Conservation (phyloP, 92 coral and sea anemone genomes). For the Porites divaricata region DNA sequence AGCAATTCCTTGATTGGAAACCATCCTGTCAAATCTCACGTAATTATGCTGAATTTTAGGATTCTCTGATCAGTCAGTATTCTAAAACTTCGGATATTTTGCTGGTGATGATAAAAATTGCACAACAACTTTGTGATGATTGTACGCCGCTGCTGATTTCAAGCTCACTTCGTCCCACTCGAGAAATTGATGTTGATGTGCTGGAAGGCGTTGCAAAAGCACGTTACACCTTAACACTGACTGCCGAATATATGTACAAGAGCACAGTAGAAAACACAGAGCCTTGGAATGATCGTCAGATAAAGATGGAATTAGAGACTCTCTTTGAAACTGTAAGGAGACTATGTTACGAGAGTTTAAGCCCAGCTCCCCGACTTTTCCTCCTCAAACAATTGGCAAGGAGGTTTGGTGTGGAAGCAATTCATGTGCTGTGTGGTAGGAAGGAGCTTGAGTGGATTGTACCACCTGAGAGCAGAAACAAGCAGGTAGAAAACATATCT, state of each 20-base stretch:
- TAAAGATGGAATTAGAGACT: constrained; percentile 35
- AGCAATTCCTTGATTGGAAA: too few relatives aligned
- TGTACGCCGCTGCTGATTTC: constrained; percentile 22
- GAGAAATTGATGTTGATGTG: constrained; percentile 53
- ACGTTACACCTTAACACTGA: constrained; percentile 58
- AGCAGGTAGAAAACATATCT: constrained; percentile 25
- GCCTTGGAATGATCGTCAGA: constrained; percentile 26
- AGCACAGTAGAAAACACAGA: constrained; percentile 34
- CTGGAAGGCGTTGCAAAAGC: constrained; percentile 74
- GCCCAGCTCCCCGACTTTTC: constrained; percentile 67
- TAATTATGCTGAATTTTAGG: constrained; percentile 23
- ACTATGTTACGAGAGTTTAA: constrained; percentile 53
- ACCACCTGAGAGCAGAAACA: constrained; percentile 55
- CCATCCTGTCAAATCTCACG: neutral
- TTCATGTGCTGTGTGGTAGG: constrained; percentile 46
- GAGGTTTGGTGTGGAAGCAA: constrained; percentile 71
- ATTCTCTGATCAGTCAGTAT: constrained; percentile 54
- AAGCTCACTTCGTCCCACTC: neutral
- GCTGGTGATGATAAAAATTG: constrained; percentile 54
- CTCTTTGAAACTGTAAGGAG: constrained; percentile 60
- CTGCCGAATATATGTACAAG: constrained; percentile 69
- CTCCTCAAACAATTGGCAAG: constrained; percentile 77
- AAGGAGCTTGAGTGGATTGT: constrained; percentile 72
- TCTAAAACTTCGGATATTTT: constrained; percentile 43
- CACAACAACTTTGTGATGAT: constrained; percentile 46